Conservation (phyloP, 2,113 vertebrate species). For the Acrocephalus arundinaceus region DNA sequence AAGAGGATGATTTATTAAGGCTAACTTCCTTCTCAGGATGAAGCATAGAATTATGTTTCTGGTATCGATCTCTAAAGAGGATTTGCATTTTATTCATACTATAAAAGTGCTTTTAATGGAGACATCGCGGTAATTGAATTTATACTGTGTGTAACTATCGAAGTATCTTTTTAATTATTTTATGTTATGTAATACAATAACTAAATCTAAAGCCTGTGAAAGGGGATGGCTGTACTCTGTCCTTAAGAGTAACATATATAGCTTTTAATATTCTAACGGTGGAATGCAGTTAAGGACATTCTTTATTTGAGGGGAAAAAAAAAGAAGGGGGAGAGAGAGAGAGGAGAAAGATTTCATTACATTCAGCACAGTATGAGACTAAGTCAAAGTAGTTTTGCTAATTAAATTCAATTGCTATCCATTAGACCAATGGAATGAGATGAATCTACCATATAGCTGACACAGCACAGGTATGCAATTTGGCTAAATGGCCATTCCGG, state of each 20-base stretch:
- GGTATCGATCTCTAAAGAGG: constrained; percentile 80
- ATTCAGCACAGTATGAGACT: constrained; percentile 80
- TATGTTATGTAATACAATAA: constrained; percentile 77
- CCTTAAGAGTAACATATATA: constrained; percentile 70
- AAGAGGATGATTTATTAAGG: constrained; percentile 73
- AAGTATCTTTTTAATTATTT: constrained; percentile 82
- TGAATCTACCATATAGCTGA: constrained; percentile 90
- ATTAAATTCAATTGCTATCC: constrained; percentile 98
- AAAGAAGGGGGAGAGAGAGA: neutral
- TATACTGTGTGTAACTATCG: constrained; percentile 79
- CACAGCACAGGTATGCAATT: constrained; percentile 96
- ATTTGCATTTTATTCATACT: constrained; percentile 84
- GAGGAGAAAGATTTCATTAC: constrained; percentile 80
- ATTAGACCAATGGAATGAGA: constrained; percentile 95
- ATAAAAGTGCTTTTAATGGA: constrained; percentile 84
- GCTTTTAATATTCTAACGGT: constrained; percentile 77
- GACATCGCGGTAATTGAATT: constrained; percentile 81
- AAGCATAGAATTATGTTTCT: constrained; percentile 78
- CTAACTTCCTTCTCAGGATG: constrained; percentile 75
- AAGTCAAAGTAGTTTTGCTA: constrained; percentile 93
- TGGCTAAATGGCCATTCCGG: constrained; percentile 86
- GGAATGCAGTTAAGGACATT: constrained; percentile 75
- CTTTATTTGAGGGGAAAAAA: constrained; percentile 60
- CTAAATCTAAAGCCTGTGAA: constrained; percentile 74
- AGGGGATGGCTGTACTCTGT: constrained; percentile 69